Evolutionary conservation across 2,888 invertebrate genomes (phyloP), one percentile per base, ranked within the genome.

Genomic region (Rhodophaea formosa): DNA sequence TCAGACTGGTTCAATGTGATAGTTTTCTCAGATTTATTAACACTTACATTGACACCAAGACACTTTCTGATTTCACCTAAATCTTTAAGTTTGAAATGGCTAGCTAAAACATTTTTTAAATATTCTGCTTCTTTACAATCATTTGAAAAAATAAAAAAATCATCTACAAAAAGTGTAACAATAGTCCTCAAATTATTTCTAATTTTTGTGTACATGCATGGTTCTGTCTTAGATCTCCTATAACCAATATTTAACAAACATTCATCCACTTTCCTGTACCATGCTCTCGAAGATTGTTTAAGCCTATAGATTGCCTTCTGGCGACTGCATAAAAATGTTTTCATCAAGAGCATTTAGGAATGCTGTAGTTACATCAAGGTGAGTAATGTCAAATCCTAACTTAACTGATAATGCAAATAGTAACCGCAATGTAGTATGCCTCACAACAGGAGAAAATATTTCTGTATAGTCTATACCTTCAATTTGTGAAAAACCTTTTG

Each of bases 281-380:
- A 72, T 0, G 58, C 61, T 14, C 62, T 42, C 0, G 68, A 53
- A 8, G 72, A 66, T 39, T 70, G 70, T 55, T 70, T 70, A 0
- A 70, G 23, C 0, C 69, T 69, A 66, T 69, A 72, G 8, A 70
- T 65, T 1, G 69, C 67, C 0, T 7, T 46, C 47, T 12, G 67
- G 67, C 15, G 51, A 42, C 3, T 49, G 7, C 67, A 71, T 67
- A 32, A 60, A 68, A 0, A 67, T 54, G 52, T 16, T 56, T 55
- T 67, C 66, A 56, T 66, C 16, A 17, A 47, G 23, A 47, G 35
- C 62, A 64, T 62, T 64, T 16, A 64, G 23, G 23, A 63, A 65
- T 2, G 65, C 65, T 17, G 65, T 65, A 3, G 45, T 56, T 0
- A 62, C 63, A 56, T 65, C 62, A 12, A 65, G 47, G 23, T 66